Evolutionary conservation across 1,140 invertebrate genomes (phyloP), one percentile per base, ranked within the genome.

Genomic region (Galleria mellonella): DNA sequence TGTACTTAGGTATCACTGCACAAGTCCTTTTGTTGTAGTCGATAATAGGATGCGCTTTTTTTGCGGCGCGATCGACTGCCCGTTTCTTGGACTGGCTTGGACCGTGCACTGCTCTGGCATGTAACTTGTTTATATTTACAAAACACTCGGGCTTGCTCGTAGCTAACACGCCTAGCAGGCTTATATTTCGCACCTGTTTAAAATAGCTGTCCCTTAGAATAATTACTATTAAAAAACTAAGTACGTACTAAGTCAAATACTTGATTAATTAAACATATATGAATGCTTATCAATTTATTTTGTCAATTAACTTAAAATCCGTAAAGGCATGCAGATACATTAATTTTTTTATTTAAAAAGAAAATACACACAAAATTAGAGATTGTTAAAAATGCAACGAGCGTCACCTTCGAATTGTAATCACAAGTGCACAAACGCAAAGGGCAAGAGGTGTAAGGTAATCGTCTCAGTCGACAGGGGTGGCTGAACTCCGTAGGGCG

Each of bases 31-130:
- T 85, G 76, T 84, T 83, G 78, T 79, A 85, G 72, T 85, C 81
- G 78, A 85, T 85, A 85, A 85, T 85, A 76, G 76, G 77, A 85
- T 85, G 81, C 81, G 76, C 75, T 83, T 84, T 85, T 79, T 83
- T 81, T 75, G 69, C 71, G 62, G 54, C 67, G 72, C 71, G 62
- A 81, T 77, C 74, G 75, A 72, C 72, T 68, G 65, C 45, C 68
- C 66, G 66, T 47, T 63, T 49, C 51, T 62, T 54, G 71, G 62
- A 59, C 58, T 9, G 14, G 14, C 35, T 52, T 32, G 44, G 42
- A 38, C 38, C 47, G 43, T 48, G 39, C 52, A 45, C 49, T 43
- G 44, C 39, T 60, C 17, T 6, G 58, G 44, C 53, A 43, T 55
- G 48, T 55, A 62, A 23, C 58, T 66, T 74, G 69, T 79, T 79